Conservation (phyloP, 2,113 vertebrate species). For the Hydrolagus affinis region DNA sequence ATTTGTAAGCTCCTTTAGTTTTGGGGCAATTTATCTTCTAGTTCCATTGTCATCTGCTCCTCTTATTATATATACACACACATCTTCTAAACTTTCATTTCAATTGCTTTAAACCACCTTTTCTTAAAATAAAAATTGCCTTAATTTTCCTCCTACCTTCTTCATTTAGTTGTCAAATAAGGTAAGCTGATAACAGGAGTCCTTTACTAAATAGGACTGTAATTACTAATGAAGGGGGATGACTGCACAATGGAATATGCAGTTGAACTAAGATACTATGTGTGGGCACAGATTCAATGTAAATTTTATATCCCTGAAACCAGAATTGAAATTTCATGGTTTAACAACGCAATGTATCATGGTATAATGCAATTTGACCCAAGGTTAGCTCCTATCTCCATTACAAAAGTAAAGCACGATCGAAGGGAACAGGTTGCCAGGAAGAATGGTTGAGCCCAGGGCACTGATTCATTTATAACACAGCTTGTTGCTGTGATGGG, state of each 20-base stretch:
- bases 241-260: slow-evolving; percentile 8
- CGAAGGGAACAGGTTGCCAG: too few relatives aligned
- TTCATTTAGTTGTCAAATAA: slow-evolving; percentile 2
- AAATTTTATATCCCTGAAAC: not conserved
- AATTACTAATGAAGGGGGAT: slow-evolving; percentile 25
- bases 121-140: not conserved
- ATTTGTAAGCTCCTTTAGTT: not conserved
- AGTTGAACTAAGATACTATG: slow-evolving; percentile 5
- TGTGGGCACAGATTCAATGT: not conserved
- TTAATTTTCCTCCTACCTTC: not conserved
- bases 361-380: not conserved
- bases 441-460: too few relatives aligned
- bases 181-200: slow-evolving; percentile 23
- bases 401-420: too few relatives aligned
- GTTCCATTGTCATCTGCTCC: not conserved
- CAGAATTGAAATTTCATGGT: not conserved
- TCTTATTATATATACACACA: not conserved
- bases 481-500: too few relatives aligned
- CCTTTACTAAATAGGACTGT: not conserved
- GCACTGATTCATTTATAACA: too few relatives aligned
- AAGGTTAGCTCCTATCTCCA: not conserved
- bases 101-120: not conserved
- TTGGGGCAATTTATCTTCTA: not conserved
- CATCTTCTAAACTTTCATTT: not conserved
- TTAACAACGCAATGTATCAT: not conserved